These are phyloP conservation scores for Passerculus sandwichensis DNA, from an alignment of 2,797 vertebrate species.

Conservation along the genomic window DNA sequence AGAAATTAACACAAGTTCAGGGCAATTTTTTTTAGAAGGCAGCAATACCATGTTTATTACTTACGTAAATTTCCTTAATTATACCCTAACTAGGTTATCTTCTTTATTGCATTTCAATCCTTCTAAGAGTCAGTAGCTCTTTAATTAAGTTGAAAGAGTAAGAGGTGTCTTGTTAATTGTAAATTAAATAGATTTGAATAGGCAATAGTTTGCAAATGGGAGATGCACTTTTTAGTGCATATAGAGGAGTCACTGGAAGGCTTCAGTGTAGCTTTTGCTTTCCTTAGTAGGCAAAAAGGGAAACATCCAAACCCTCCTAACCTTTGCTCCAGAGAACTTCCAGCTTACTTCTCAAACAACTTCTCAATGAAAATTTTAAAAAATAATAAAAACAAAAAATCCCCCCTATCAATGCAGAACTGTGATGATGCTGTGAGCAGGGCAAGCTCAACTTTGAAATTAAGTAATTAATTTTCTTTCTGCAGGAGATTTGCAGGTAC, in stretches of 20 bases:
- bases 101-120: constrained; percentile 76
- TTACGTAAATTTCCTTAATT: constrained; percentile 78
- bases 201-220: constrained; percentile 73
- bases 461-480: not conserved
- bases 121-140: constrained; percentile 73
- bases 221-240: constrained; percentile 69
- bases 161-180: constrained; percentile 78
- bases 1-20: constrained; percentile 52
- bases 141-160: constrained; percentile 78
- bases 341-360: not conserved
- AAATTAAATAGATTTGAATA: constrained; percentile 78
- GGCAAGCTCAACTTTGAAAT: not conserved
- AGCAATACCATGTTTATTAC: constrained; percentile 73
- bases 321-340: not conserved
- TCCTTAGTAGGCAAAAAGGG: not conserved
- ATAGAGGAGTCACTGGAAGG: constrained; percentile 36
- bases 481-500: not conserved
- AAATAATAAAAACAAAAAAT: not conserved
- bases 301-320: constrained; percentile 7
- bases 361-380: not conserved
- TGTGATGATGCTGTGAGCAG: not conserved
- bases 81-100: constrained; percentile 75
- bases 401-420: not conserved
- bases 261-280: constrained; percentile 56
- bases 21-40: constrained; percentile 44